phyloP scores from a whole-genome alignment of 2,797 vertebrate genomes.

The Rhinophrynus dorsalis region DNA sequence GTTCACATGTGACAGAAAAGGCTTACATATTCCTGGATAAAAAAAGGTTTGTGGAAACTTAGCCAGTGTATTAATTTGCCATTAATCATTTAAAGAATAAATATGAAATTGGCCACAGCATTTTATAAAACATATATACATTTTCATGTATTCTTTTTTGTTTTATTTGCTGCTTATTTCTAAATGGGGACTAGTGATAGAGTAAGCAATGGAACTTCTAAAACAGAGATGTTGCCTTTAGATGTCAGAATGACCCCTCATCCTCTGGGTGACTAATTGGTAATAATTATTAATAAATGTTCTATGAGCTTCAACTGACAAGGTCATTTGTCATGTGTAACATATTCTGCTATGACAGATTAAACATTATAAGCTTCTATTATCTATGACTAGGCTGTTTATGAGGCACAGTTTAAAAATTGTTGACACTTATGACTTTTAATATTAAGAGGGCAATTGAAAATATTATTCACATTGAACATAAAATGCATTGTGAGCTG shows the following conservation, averaged over 20 bases:
- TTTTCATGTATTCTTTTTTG: too few species aligned
- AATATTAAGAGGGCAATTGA: neutral
- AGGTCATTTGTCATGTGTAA: conserved; percentile 33
- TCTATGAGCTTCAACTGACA: conserved; percentile 36
- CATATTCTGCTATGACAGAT: conserved; percentile 9
- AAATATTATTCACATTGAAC: neutral
- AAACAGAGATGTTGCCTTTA: conserved; percentile 14
- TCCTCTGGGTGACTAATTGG: conserved; percentile 21
- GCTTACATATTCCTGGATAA: too few species aligned
- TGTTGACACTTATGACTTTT: conserved; percentile 16
- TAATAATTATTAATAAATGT: conserved; percentile 46
- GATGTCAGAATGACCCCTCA: conserved; percentile 12
- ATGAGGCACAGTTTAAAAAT: conserved; percentile 18
- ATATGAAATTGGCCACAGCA: too few species aligned
- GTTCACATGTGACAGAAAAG: too few species aligned
- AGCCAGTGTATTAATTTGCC: too few species aligned
- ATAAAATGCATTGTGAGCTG: neutral
- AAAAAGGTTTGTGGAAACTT: too few species aligned
- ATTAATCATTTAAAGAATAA: too few species aligned
- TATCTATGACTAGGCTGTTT: conserved; percentile 19
- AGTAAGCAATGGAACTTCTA: too few species aligned
- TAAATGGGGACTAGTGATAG: too few species aligned
- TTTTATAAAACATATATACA: too few species aligned
- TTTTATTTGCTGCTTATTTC: too few species aligned
- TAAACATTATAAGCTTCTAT: conserved; percentile 22